Evolutionary conservation across 64 coral and sea anemone genomes (phyloP).

Genomic region (Orbicella faveolata): DNA sequence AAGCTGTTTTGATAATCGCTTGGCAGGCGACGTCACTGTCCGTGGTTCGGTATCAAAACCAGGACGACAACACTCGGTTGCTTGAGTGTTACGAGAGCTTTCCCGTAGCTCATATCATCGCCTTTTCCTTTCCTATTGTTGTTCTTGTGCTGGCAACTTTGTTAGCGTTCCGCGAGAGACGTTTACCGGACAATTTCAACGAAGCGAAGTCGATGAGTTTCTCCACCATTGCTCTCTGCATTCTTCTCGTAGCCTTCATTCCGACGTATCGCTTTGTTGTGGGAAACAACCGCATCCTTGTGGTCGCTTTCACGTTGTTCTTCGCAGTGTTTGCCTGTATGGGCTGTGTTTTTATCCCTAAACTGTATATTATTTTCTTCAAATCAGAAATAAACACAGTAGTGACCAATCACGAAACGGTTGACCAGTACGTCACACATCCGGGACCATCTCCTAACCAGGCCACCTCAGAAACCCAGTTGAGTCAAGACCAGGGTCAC

Average conservation of each 20-base stretch:
- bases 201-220: slow-evolving; percentile 94
- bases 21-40: slow-evolving; percentile 57
- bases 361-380: slow-evolving; percentile 76
- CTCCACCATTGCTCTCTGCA: slow-evolving; percentile 80
- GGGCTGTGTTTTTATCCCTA: slow-evolving; percentile 84
- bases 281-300: slow-evolving; percentile 75
- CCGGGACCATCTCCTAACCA: not conserved
- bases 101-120: slow-evolving; percentile 44
- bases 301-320: slow-evolving; percentile 77
- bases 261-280: slow-evolving; percentile 86
- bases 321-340: slow-evolving; percentile 72
- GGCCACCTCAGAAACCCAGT: not conserved
- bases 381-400: slow-evolving; percentile 54
- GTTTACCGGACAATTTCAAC: slow-evolving; percentile 73
- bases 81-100: slow-evolving; percentile 71
- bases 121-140: slow-evolving; percentile 55
- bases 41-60: slow-evolving; percentile 50
- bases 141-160: slow-evolving; percentile 75
- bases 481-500: not conserved
- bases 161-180: slow-evolving; percentile 82
- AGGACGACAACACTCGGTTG: slow-evolving; percentile 56
- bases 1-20: slow-evolving; percentile 63
- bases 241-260: slow-evolving; percentile 85
- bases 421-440: not conserved
- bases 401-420: slow-evolving; percentile 4